Evolutionary conservation across 2,113 vertebrate species (phyloP).

Genomic region (Scomber japonicus): DNA sequence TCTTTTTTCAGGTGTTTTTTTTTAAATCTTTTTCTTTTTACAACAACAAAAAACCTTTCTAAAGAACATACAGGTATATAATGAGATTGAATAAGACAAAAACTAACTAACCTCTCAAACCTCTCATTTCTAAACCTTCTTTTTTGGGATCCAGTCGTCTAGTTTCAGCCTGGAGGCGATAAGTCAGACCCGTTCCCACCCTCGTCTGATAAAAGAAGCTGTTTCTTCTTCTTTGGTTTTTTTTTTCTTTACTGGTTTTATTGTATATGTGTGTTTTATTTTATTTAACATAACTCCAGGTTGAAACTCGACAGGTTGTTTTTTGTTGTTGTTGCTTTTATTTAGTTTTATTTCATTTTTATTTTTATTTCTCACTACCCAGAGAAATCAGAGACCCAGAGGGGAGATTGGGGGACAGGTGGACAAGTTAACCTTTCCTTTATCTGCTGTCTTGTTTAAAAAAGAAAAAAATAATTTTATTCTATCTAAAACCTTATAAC

Average conservation of each 20-base stretch:
- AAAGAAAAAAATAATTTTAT: slow-evolving; percentile 31
- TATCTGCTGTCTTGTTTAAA: slow-evolving; percentile 66
- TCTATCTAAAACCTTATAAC: slow-evolving; percentile 58
- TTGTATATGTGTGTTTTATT: slow-evolving; percentile 20
- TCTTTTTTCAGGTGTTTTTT: slow-evolving; percentile 71
- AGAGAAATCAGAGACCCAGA: slow-evolving; percentile 64
- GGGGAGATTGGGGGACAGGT: slow-evolving; percentile 76
- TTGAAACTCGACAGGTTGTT: slow-evolving; percentile 61
- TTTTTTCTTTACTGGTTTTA: not conserved
- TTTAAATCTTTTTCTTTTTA: slow-evolving; percentile 25
- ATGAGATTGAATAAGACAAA: slow-evolving; percentile 27
- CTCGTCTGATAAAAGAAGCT: slow-evolving; percentile 50
- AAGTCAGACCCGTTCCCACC: slow-evolving; percentile 38
- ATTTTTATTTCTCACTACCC: slow-evolving; percentile 46
- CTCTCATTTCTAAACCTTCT: not conserved
- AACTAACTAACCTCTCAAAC: not conserved
- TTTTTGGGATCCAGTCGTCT: slow-evolving; percentile 55
- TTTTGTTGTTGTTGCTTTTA: not conserved
- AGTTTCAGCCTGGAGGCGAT: slow-evolving; percentile 66
- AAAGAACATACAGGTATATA: not conserved
- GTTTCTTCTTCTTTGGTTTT: slow-evolving; percentile 33
- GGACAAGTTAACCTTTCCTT: slow-evolving; percentile 80
- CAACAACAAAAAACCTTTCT: slow-evolving; percentile 61
- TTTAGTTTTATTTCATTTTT: not conserved
- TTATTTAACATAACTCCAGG: slow-evolving; percentile 58